phyloP scores from a whole-genome alignment of 2,888 invertebrate genomes.

The Amphipoea lucens region DNA sequence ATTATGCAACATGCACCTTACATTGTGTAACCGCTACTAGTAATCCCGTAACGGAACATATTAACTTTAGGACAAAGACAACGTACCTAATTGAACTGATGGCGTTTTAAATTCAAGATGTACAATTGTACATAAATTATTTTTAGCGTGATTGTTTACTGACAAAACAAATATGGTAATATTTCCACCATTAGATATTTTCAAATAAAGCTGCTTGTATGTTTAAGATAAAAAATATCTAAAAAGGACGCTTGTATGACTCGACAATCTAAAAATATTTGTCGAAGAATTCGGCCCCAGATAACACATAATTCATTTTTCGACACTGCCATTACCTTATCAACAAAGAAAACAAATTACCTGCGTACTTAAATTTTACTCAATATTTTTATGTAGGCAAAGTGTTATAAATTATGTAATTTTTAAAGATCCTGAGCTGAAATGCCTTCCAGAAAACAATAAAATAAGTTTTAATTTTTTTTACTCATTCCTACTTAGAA shows the following conservation, averaged over 20 bases:
- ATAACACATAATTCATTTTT: constrained; percentile 67
- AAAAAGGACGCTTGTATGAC: constrained; percentile 22
- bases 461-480: neutral
- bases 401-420: neutral
- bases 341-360: constrained; percentile 64
- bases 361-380: constrained; percentile 56
- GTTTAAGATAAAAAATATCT: constrained; percentile 32
- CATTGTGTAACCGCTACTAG: constrained; percentile 3
- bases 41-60: constrained; percentile 15
- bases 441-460: neutral
- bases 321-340: constrained; percentile 70
- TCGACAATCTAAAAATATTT: constrained; percentile 59
- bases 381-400: constrained; percentile 10
- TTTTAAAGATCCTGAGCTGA: neutral
- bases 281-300: constrained; percentile 65
- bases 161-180: constrained; percentile 16
- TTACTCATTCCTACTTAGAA: neutral
- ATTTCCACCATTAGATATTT: constrained; percentile 14
- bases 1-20: constrained; percentile 28
- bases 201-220: constrained; percentile 16
- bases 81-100: neutral
- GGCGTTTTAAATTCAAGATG: neutral
- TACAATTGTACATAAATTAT: neutral
- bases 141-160: constrained; percentile 8
- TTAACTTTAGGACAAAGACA: neutral